Percentiles rank a stretch among this genome's conserved stretches.
These are phyloP conservation scores for Haliclona indistincta DNA, from an alignment of 37 sponge, comb jelly and placozoan genomes.

Conservation along the genomic window DNA sequence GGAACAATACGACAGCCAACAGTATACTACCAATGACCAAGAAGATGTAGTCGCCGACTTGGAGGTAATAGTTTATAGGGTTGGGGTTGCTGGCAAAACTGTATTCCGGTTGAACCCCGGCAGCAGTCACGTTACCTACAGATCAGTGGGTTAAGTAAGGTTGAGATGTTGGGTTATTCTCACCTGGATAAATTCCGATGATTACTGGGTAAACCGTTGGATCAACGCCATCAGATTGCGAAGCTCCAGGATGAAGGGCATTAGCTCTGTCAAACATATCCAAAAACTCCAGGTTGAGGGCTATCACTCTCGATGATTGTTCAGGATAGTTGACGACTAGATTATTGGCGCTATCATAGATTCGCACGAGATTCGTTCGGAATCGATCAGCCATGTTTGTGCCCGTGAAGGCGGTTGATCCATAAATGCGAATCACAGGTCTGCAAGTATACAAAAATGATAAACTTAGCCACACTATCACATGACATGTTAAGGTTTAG, in stretches of 20 bases:
- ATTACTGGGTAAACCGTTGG: too few relatives aligned
- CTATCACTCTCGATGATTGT: too few relatives aligned
- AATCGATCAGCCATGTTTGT: too few relatives aligned
- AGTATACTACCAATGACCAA: constrained; percentile 60
- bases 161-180: constrained; percentile 14
- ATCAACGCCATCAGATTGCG: background rate
- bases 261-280: background rate
- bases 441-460: too few relatives aligned
- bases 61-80: constrained; percentile 63
- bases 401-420: too few relatives aligned
- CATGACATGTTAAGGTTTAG: too few relatives aligned
- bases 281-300: too few relatives aligned
- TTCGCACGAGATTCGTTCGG: too few relatives aligned
- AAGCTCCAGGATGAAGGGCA: background rate
- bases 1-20: constrained; percentile 15
- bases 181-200: background rate
- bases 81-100: constrained; percentile 60
- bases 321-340: too few relatives aligned
- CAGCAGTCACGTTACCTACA: background rate
- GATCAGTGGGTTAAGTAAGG: background rate
- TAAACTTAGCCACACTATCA: too few relatives aligned
- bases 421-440: too few relatives aligned
- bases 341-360: too few relatives aligned
- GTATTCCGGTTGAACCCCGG: background rate
- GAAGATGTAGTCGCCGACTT: constrained; percentile 70